Conservation (phyloP, 2,888 invertebrate genomes). For the Aelia acuminata region DNA sequence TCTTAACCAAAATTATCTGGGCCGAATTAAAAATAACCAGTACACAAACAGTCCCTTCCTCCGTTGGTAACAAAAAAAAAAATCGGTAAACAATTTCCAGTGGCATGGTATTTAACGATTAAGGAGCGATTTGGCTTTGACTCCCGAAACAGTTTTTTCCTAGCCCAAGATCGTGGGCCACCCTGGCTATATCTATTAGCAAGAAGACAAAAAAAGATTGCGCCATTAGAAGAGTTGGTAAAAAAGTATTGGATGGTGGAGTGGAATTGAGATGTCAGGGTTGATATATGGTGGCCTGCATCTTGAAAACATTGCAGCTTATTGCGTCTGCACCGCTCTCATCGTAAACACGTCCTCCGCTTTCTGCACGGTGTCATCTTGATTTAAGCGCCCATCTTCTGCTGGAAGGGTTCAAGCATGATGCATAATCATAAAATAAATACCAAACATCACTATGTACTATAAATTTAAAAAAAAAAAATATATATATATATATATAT, state of each 20-base stretch:
- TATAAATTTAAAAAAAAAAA: no score
- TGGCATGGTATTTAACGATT: constrained; percentile 45
- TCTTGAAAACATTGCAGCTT: constrained; percentile 22
- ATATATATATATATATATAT: no score
- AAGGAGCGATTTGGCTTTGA: constrained; percentile 40
- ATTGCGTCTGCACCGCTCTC: not conserved
- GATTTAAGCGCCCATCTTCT: not conserved
- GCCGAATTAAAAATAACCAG: not conserved
- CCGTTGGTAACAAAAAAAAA: not conserved
- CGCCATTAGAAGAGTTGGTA: constrained; percentile 45
- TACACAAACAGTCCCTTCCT: not conserved
- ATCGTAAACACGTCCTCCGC: not conserved
- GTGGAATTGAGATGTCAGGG: constrained; percentile 40
- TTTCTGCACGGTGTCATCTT: not conserved
- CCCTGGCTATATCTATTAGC: constrained; percentile 42
- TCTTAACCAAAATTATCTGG: not conserved
- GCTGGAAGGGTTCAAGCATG: not conserved
- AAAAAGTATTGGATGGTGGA: constrained; percentile 34
- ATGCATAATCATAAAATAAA: not conserved
- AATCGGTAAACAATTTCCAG: constrained; percentile 16
- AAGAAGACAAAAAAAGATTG: constrained; percentile 42
- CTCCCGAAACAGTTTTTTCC: constrained; percentile 38
- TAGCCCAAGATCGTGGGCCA: not conserved
- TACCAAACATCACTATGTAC: not conserved
- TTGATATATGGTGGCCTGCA: constrained; percentile 29